These are phyloP conservation scores for Rosalia funebris DNA, from an alignment of 2,888 invertebrate genomes.

Conservation along the genomic window DNA sequence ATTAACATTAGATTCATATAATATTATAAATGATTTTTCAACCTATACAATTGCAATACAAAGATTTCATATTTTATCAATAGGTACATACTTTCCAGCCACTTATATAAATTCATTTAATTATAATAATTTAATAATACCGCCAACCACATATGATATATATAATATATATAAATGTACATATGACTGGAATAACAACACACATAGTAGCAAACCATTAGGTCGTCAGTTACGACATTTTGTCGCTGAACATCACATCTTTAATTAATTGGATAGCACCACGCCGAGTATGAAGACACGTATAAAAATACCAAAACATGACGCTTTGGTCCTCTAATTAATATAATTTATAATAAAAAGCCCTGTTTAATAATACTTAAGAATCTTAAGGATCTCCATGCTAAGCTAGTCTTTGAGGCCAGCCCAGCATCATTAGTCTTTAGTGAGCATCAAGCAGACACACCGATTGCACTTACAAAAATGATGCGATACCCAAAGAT, in stretches of 20 bases:
- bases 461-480: constrained; percentile 45
- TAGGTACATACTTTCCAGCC: constrained; percentile 58
- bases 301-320: constrained; percentile 63
- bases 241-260: constrained; percentile 52
- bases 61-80: constrained; percentile 39
- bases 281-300: constrained; percentile 63
- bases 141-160: constrained; percentile 54
- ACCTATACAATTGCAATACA: constrained; percentile 54
- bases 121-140: constrained; percentile 60
- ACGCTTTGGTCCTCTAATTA: constrained; percentile 61
- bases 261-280: constrained; percentile 60
- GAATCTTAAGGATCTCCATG: constrained; percentile 34
- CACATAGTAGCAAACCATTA: constrained; percentile 44
- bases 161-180: constrained; percentile 56
- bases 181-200: constrained; percentile 63
- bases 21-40: constrained; percentile 56
- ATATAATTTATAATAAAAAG: constrained; percentile 58
- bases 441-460: constrained; percentile 27
- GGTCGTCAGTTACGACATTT: constrained; percentile 25
- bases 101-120: constrained; percentile 55
- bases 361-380: constrained; percentile 63
- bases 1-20: constrained; percentile 59
- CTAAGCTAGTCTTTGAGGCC: constrained; percentile 17
- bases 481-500: constrained; percentile 51
- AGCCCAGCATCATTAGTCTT: constrained; percentile 14